Conservation (phyloP, 1,140 invertebrate genomes). For the Dolichoris vasculosae region DNA sequence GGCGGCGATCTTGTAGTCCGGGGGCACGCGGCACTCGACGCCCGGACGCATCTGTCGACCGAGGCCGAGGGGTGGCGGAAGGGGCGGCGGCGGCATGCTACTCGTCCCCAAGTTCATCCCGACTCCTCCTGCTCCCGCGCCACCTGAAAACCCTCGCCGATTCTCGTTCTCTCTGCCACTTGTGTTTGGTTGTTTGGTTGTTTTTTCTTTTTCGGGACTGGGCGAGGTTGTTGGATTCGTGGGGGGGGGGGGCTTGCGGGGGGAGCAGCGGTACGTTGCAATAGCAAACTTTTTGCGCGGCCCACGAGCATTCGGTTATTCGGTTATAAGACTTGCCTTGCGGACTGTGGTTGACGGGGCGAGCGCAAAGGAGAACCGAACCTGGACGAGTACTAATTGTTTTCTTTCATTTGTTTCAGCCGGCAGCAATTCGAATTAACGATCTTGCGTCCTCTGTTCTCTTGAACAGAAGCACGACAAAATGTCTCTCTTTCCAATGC, state of each 20-base stretch:
- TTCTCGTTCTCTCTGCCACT: conserved; percentile 57
- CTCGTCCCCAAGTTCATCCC: conserved; percentile 59
- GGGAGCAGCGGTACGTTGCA: not conserved
- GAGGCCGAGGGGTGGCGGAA: conserved; percentile 64
- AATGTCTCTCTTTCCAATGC: no score
- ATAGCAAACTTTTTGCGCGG: not conserved
- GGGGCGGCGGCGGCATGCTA: conserved; percentile 66
- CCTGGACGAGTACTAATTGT: not conserved
- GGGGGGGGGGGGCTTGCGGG: not conserved
- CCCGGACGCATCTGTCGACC: conserved; percentile 58
- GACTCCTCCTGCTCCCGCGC: conserved; percentile 62
- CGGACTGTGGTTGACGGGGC: no score
- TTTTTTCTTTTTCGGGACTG: conserved; percentile 5
- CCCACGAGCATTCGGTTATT: no score
- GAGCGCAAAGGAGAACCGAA: not conserved
- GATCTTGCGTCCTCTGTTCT: no score
- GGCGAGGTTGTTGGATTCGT: not conserved
- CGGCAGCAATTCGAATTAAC: no score
- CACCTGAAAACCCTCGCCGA: conserved; percentile 73
- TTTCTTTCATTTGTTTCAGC: not conserved
- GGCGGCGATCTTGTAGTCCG: conserved; percentile 85
- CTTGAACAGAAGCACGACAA: not conserved
- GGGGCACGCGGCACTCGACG: conserved; percentile 77
- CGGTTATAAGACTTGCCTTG: no score
- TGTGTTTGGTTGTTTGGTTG: not conserved